Evolutionary conservation across 2,797 vertebrate species (phyloP).

Genomic region (Centroberyx gerrardi): DNA sequence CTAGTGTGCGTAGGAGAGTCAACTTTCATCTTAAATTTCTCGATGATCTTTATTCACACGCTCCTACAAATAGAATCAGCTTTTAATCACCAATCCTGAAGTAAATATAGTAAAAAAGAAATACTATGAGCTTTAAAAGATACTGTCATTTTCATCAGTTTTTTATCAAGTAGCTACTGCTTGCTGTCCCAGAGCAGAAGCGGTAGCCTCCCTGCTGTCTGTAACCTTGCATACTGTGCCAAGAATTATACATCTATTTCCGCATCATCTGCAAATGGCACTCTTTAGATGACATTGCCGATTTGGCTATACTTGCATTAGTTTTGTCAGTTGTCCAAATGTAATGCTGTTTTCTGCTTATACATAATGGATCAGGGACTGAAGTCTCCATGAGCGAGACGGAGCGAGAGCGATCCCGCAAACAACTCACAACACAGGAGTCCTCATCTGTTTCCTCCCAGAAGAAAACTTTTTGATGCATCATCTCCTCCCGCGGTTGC

Average conservation of each 20-base stretch:
- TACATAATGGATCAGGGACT: constrained; percentile 42
- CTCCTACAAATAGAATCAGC: background rate
- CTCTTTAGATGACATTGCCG: constrained; percentile 53
- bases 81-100: background rate
- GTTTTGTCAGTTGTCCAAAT: constrained; percentile 59
- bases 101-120: constrained; percentile 15
- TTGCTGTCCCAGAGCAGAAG: constrained; percentile 6
- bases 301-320: constrained; percentile 39
- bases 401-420: constrained; percentile 6
- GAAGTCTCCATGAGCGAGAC: background rate
- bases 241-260: constrained; percentile 52
- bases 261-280: constrained; percentile 12
- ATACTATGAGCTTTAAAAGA: constrained; percentile 49
- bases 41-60: background rate
- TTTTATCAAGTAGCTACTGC: too few relatives aligned
- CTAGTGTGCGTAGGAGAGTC: background rate
- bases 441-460: background rate
- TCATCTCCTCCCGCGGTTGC: background rate
- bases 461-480: too few relatives aligned
- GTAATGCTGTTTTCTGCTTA: constrained; percentile 27
- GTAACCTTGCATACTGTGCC: constrained; percentile 57
- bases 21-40: background rate
- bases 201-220: constrained; percentile 30
- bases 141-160: constrained; percentile 44
- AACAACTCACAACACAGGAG: background rate